phyloP scores from a whole-genome alignment of 2,797 vertebrate genomes.

The Pseudopleuronectes americanus region DNA sequence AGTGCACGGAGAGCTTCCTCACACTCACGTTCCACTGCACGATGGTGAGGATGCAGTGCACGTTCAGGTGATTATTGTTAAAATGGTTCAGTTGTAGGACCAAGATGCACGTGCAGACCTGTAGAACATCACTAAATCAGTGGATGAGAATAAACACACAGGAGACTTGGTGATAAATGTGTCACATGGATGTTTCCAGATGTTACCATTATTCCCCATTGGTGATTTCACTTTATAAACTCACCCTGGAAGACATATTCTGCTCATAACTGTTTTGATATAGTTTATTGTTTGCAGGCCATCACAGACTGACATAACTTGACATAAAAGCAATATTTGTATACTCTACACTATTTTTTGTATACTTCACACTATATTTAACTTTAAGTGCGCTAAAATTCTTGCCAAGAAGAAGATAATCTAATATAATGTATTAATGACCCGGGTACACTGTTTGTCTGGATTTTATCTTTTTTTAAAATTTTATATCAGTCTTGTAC shows the following conservation, averaged over 20 bases:
- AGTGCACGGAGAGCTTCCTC: slow-evolving; percentile 48
- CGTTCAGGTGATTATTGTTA: background rate
- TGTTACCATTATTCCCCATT: background rate
- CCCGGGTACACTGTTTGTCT: background rate
- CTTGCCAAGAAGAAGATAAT: background rate
- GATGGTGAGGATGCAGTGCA: background rate
- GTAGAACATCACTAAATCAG: no score
- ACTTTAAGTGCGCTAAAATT: background rate
- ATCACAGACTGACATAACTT: background rate
- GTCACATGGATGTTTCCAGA: no score
- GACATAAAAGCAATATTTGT: background rate
- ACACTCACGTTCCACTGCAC: slow-evolving; percentile 7
- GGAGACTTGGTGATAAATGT: no score
- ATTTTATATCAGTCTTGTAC: background rate
- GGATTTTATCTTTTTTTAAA: background rate
- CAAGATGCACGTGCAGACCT: no score
- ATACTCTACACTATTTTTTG: no score
- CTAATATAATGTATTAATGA: background rate
- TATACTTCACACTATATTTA: background rate
- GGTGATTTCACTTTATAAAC: background rate
- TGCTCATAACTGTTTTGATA: background rate
- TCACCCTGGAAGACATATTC: no score
- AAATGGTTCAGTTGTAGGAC: no score
- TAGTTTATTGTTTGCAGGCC: background rate
- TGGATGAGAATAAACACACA: no score